Evolutionary conservation across 2,113 vertebrate species (phyloP).

Genomic region (Lepus timidus): DNA sequence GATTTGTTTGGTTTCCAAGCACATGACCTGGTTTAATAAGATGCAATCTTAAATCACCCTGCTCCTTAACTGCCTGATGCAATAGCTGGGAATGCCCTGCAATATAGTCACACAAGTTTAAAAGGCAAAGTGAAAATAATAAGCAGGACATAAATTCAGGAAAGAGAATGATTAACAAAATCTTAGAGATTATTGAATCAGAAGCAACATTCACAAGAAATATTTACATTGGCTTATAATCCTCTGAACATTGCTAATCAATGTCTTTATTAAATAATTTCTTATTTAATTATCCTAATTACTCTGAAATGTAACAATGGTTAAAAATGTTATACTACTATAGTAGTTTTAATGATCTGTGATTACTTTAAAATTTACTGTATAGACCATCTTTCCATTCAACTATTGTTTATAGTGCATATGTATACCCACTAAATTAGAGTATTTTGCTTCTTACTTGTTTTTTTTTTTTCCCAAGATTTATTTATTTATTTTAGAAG

Average conservation of each 20-base stretch:
- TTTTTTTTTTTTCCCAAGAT: too few relatives aligned
- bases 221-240: background rate
- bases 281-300: constrained; percentile 28
- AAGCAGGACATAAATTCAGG: background rate
- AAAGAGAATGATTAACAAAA: constrained; percentile 6
- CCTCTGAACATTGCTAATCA: background rate
- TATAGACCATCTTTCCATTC: too few relatives aligned
- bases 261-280: constrained; percentile 2
- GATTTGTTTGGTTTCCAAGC: constrained; percentile 54
- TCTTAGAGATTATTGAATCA: background rate
- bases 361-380: too few relatives aligned
- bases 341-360: too few relatives aligned
- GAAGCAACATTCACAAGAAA: background rate
- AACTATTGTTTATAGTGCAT: too few relatives aligned
- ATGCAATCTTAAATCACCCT: constrained; percentile 35
- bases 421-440: too few relatives aligned
- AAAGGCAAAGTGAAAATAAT: background rate
- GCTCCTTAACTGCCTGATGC: constrained; percentile 7
- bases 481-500: too few relatives aligned
- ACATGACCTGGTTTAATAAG: constrained; percentile 64
- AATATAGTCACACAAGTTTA: constrained; percentile 37
- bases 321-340: too few relatives aligned
- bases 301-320: background rate
- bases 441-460: too few relatives aligned
- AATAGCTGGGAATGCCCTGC: background rate